Evolutionary conservation across 2,888 invertebrate genomes (phyloP), one percentile per base, ranked within the genome.

Genomic region (Itoplectis maculator): DNA sequence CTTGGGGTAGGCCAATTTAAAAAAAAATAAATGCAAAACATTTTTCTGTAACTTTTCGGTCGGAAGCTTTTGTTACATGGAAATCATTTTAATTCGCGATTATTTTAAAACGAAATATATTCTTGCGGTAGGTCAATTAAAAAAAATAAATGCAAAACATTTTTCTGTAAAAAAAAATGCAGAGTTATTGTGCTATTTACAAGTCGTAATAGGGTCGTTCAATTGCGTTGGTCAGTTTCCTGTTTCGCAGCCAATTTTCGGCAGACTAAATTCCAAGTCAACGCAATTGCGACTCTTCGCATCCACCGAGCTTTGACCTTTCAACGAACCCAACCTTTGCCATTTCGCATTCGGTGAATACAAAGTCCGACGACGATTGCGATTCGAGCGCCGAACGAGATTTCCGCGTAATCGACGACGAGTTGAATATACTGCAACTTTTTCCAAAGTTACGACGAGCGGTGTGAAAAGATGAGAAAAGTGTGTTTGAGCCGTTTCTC

Each of bases 341-440:
- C 37, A 54, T 74, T 65, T 54, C 11, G 15, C 42, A 65, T 74
- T 54, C 6, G n/a, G n/a, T n/a, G n/a, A n/a, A n/a, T n/a, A n/a
- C n/a, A 54, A 0, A 65, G 13, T 45, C 6, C 54, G 23, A 23
- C n/a, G n/a, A n/a, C n/a, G n/a, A n/a, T n/a, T n/a, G 11, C 56
- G 56, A 35, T 59, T 59, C 20, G 1, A 56, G 29, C n/a, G 7
- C 15, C 35, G n/a, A 59, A 35, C 56, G 4, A 7, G 35, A n/a
- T 59, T 59, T 35, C n/a, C 8, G 29, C 35, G 29, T 59, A 59
- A 59, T 59, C 56, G 15, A 56, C 15, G n/a, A 29, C 29, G n/a
- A 35, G 29, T 29, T 5, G 29, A 59, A 7, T n/a, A 23, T 13
- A 29, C 13, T 8, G 35, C 11, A n/a, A 63, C 42, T 20, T 63